A percentile compares a stretch with the other conserved stretches of the same genome.
phyloP scores from a whole-genome alignment of 1,140 invertebrate species.

The Drosophila orena region DNA sequence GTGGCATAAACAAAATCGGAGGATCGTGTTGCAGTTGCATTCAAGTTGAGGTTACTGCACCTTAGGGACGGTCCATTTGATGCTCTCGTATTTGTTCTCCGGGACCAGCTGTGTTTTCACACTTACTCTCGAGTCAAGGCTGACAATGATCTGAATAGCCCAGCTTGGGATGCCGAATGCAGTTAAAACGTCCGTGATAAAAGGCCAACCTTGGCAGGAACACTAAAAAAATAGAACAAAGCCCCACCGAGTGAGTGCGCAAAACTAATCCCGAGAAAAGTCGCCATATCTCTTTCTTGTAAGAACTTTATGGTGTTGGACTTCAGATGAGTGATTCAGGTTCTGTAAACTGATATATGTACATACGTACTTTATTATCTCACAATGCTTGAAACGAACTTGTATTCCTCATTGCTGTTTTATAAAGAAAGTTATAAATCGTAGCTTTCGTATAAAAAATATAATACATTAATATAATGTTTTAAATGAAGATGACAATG shows the following conservation, averaged over 20 bases:
- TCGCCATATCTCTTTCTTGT: constrained; percentile 11
- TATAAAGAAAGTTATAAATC: too few relatives aligned
- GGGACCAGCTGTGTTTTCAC: constrained; percentile 70
- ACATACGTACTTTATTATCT: too few relatives aligned
- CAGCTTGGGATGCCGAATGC: constrained; percentile 11
- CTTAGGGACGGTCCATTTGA: constrained; percentile 43
- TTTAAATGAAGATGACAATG: too few relatives aligned
- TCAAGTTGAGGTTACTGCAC: constrained; percentile 26
- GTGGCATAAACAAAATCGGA: constrained; percentile 73
- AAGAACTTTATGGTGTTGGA: background rate
- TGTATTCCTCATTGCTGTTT: too few relatives aligned
- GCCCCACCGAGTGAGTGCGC: constrained; percentile 1
- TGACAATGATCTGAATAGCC: constrained; percentile 26
- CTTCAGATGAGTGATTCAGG: background rate
- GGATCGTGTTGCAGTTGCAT: constrained; percentile 55
- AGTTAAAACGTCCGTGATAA: constrained; percentile 10
- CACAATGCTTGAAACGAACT: too few relatives aligned
- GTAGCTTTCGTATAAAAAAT: too few relatives aligned
- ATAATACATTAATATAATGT: too few relatives aligned
- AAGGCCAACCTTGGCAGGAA: constrained; percentile 28
- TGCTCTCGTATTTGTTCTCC: constrained; percentile 40
- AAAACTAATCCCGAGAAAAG: constrained; percentile 11
- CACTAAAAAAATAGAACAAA: constrained; percentile 9
- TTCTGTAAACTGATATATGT: background rate
- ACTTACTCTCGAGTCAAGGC: constrained; percentile 48